Evolutionary conservation across 2,113 vertebrate genomes (phyloP).

Genomic region (Apodemus speciosus): DNA sequence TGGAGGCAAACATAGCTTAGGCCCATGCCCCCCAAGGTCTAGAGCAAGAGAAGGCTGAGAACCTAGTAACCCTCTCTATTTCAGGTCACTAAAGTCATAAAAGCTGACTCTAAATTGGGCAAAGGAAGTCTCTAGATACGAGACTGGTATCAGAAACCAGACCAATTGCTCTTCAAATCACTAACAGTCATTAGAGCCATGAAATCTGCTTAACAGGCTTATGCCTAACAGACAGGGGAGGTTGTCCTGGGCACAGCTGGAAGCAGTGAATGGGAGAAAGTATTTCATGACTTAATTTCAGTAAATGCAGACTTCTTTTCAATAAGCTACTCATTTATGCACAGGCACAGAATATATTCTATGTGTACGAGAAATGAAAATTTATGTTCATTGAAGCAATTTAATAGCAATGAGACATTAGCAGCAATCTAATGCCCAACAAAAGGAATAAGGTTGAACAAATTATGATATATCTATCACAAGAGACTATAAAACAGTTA

Average conservation of each 20-base stretch:
- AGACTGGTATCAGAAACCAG: neutral
- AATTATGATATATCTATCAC: constrained; percentile 32
- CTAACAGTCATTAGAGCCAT: neutral
- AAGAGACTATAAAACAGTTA: constrained; percentile 14
- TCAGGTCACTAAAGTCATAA: neutral
- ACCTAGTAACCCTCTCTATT: neutral
- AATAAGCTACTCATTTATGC: neutral
- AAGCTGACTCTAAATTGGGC: neutral
- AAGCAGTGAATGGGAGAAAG: neutral
- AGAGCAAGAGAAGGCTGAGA: neutral
- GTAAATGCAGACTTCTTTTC: constrained; percentile 33
- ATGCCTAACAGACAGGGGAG: neutral
- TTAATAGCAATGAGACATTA: constrained; percentile 13
- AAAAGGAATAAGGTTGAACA: constrained; percentile 26
- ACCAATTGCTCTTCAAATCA: neutral
- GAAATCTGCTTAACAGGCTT: neutral
- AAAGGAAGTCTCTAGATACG: neutral
- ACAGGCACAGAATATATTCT: neutral
- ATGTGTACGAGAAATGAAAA: neutral
- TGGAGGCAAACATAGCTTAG: neutral
- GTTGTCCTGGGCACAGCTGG: neutral
- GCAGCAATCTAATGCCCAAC: constrained; percentile 4
- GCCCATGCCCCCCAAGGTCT: neutral
- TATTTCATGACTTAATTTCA: neutral
- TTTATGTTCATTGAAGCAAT: neutral